Evolutionary conservation across 2,888 invertebrate genomes (phyloP), one percentile per base, ranked within the genome.

Genomic region (Drosophila eohydei): DNA sequence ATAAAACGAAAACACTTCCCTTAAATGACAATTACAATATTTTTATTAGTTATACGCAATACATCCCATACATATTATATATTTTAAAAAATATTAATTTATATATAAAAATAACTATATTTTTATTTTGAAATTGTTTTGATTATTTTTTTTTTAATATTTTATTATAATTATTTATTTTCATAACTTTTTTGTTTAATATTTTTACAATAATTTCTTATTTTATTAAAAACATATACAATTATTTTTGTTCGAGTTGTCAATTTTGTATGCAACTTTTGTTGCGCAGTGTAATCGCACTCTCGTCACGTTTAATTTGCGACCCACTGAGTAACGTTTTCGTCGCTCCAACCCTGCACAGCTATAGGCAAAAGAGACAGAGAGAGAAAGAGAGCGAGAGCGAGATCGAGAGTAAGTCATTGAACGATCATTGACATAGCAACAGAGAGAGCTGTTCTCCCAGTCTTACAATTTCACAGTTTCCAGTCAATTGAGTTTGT

Each of bases 371-470:
- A 32, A 16, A 16, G 9, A 48, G 9, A 32, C 16, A 26, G 26
- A 48, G 9, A 32, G 30, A 26, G 26, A 46, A 7, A 14, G 14
- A 46, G 26, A 46, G 28, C n/a, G 48, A 44, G 44, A 14, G n/a
- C 2, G 16, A 16, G 41, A 41, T 9, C 43, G 52, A 52, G 32
- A 36, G 28, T 8, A 54, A 63, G 52, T 65, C 61, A 52, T 58
- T 34, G 46, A 14, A 7, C 44, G 36, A 41, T 57, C 66, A 48
- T 51, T 38, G 52, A 64, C 82, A 60, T 72, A 65, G 64, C 73
- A 74, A 71, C 69, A 63, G 50, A 43, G 40, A 12, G 40, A 12
- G 50, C 40, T 38, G 58, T 62, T 67, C 72, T 60, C 63, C n/a
- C 56, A 9, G 16, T 36, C 58, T 55, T 9, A 62, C 64, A 56